A percentile compares a stretch with the other conserved stretches of the same genome.
Evolutionary conservation across 2,888 invertebrate genomes (phyloP).

Genomic region (Hemithea aestivaria): DNA sequence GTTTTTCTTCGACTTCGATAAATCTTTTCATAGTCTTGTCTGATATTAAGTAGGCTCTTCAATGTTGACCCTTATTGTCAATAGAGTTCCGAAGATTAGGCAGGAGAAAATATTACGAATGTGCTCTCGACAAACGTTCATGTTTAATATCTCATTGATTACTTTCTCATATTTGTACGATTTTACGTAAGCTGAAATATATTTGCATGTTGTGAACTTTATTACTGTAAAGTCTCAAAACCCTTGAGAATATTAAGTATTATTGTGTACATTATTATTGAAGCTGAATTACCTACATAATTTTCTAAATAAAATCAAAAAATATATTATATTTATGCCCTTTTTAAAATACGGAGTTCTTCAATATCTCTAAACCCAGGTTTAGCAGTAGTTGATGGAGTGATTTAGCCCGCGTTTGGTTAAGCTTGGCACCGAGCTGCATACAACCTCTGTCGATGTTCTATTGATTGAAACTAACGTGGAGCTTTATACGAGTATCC

Average conservation of each 20-base stretch:
- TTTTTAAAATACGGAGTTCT: no score
- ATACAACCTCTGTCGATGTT: not conserved
- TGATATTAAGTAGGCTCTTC: slow-evolving; percentile 21
- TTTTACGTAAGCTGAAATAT: not conserved
- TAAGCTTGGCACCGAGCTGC: not conserved
- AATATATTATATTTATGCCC: no score
- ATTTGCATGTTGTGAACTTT: no score
- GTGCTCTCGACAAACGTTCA: slow-evolving; percentile 12
- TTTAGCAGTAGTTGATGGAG: no score
- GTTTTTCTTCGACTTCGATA: slow-evolving; percentile 36
- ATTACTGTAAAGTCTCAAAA: no score
- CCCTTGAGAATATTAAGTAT: no score
- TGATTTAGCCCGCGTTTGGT: not conserved
- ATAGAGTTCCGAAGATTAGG: slow-evolving; percentile 11
- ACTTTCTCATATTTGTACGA: not conserved
- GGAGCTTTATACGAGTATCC: not conserved
- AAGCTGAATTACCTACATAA: no score
- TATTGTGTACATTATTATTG: no score
- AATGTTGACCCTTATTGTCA: slow-evolving; percentile 22
- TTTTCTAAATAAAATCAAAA: no score
- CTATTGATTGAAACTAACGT: not conserved
- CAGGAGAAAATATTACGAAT: slow-evolving; percentile 13
- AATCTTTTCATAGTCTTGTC: slow-evolving; percentile 25
- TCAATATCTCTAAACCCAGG: no score
- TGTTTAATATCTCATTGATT: slow-evolving; percentile 14